These are phyloP conservation scores for Caenorhabditis elegans DNA, from an alignment of 1,140 invertebrate genomes.

Conservation along the genomic window DNA sequence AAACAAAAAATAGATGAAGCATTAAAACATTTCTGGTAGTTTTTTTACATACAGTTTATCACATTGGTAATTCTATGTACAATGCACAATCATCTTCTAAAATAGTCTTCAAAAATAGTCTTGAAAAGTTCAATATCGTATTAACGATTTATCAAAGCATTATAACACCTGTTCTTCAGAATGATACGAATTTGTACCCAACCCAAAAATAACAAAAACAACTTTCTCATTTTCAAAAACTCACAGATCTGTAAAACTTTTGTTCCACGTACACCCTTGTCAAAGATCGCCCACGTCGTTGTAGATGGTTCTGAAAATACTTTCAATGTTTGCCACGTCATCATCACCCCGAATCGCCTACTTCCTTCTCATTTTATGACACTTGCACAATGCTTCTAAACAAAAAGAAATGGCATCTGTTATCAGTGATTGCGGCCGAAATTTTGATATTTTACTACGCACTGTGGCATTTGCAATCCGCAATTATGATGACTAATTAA, in stretches of 20 bases:
- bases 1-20: no score
- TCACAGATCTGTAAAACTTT: constrained; percentile 11
- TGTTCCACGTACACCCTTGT: constrained; percentile 32
- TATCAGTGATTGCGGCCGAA: constrained; percentile 1
- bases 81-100: no score
- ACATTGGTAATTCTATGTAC: no score
- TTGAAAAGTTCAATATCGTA: no score
- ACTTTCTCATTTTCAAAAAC: background rate
- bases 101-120: no score
- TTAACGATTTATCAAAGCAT: no score
- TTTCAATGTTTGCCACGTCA: background rate
- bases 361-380: background rate
- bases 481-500: constrained; percentile 13
- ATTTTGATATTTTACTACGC: background rate
- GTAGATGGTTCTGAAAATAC: background rate
- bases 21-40: no score
- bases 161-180: background rate
- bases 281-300: constrained; percentile 25
- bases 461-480: background rate
- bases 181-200: background rate
- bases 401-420: background rate
- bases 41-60: no score
- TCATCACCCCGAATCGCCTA: background rate
- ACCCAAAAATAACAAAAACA: no score
- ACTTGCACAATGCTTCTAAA: background rate